Base-by-base conservation (phyloP, 2,888 invertebrate genomes). In the Apotomis betuletana region DNA sequence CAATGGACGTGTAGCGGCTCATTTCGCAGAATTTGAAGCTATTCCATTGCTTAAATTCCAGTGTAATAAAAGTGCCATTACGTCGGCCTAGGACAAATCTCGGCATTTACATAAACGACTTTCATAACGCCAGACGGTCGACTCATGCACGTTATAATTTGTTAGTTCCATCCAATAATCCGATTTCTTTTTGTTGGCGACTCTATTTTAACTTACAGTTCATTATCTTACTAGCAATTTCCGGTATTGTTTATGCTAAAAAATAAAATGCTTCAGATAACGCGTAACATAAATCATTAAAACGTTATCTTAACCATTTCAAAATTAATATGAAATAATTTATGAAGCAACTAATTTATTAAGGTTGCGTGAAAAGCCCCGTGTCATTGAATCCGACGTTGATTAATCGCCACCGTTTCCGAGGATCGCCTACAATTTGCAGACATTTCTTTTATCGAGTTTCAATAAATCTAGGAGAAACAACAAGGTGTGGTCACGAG, bases 41-140 rank as follows among this genome's bases (percentile, higher is more conserved):
- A 79, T 81, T 79, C 78, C 64, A 79, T 82, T 81, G 82, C 79
- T 78, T 77, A 77, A 80, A 79, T 79, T 78, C 74, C 65, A 71
- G 75, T 73, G 78, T 77, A 77, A 78, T 82, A 79, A 82, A 80
- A 80, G 76, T 77, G 69, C 74, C 76, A 78, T 81, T 80, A 78
- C 70, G 75, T 65, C 70, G 71, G 78, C 77, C 77, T 74, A 75
- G 74, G 72, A 74, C 70, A 74, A 77, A 79, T 76, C 78, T 78
- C 75, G 67, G 72, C 72, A 73, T 73, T 77, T 75, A 76, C 69
- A 69, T 74, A 76, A 76, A 74, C 68, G 59, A 62, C 58, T 73
- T 67, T 74, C 70, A 74, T 63, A 62, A 62, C 62, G 54, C 67
- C 60, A 63, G 59, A 60, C 61, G 8, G 36, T 55, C 27, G 57